Conservation (phyloP, 2,888 invertebrate species). For the Eupsilia transversa region DNA sequence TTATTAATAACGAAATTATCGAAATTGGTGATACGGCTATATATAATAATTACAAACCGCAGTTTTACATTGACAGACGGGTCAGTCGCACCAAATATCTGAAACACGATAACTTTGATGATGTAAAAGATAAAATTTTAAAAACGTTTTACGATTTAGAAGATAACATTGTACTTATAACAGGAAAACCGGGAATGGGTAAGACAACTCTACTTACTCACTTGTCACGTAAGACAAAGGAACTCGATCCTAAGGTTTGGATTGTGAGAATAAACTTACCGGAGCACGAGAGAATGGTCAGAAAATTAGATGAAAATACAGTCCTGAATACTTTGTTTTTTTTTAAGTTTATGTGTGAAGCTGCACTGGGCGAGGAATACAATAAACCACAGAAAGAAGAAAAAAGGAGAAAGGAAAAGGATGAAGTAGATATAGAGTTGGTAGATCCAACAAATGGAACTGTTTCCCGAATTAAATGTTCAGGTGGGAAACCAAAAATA, state of each 20-base stretch:
- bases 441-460: too few relatives aligned
- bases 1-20: conserved; percentile 32
- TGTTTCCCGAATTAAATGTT: neutral
- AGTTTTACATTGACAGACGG: conserved; percentile 34
- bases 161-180: conserved; percentile 34
- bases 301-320: too few relatives aligned
- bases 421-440: too few relatives aligned
- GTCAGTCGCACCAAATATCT: neutral
- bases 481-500: neutral
- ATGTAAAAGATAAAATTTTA: conserved; percentile 4
- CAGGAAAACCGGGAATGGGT: conserved; percentile 60
- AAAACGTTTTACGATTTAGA: conserved; percentile 39
- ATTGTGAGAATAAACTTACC: conserved; percentile 52
- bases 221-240: conserved; percentile 55
- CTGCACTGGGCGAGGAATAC: neutral
- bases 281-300: too few relatives aligned
- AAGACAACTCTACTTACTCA: conserved; percentile 62
- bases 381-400: too few relatives aligned
- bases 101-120: neutral
- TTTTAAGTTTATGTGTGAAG: conserved; percentile 38
- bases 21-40: conserved; percentile 3
- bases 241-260: conserved; percentile 45
- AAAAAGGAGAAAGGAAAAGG: too few relatives aligned
- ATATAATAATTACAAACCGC: conserved; percentile 7
- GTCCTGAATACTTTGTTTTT: too few relatives aligned